Conservation (phyloP, 2,113 vertebrate species). For the Chrysemys picta region DNA sequence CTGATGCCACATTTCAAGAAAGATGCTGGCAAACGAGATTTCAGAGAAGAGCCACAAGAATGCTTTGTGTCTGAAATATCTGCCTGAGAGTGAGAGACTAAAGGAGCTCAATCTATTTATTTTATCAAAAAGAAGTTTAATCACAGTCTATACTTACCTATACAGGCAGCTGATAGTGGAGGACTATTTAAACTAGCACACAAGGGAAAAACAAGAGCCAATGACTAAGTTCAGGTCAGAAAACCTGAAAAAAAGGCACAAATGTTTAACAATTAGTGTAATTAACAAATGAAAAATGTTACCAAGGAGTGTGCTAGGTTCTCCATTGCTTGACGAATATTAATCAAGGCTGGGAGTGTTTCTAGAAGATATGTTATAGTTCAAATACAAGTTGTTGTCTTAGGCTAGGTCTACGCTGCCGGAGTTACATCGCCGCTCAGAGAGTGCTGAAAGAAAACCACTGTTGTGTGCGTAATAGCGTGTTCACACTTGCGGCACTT, state of each 20-base stretch:
- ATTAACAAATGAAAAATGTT: background rate
- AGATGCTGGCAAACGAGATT: background rate
- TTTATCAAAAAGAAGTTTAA: background rate
- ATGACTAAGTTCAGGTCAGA: background rate
- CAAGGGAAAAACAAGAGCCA: background rate
- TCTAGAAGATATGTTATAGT: background rate
- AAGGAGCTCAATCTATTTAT: background rate
- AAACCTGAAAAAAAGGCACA: background rate
- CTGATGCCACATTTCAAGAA: background rate
- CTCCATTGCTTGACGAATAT: background rate
- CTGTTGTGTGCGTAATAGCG: too few relatives aligned
- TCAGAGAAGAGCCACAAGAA: background rate
- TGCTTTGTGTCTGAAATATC: background rate
- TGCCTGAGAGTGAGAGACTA: background rate
- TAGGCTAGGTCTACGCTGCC: too few relatives aligned
- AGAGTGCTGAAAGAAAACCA: too few relatives aligned
- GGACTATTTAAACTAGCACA: background rate
- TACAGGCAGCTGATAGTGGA: background rate
- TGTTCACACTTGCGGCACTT: too few relatives aligned
- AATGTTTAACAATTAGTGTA: background rate
- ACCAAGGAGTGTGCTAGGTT: background rate
- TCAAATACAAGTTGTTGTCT: background rate
- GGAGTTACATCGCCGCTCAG: too few relatives aligned
- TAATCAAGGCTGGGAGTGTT: background rate
- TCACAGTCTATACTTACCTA: background rate